These are phyloP conservation scores for Punctoribates punctum DNA, from an alignment of 2,888 invertebrate genomes.

Conservation along the genomic window DNA sequence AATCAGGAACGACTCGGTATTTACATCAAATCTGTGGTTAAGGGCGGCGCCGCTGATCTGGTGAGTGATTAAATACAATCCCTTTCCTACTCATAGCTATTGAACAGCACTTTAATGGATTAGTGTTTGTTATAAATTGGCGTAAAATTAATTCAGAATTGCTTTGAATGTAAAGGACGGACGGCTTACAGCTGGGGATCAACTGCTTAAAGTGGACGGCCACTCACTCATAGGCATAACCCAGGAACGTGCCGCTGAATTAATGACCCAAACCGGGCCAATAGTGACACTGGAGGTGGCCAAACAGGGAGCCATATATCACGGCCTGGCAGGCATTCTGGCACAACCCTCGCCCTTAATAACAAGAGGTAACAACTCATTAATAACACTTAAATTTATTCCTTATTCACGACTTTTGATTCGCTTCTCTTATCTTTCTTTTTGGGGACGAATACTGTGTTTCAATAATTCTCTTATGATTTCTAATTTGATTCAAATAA, in stretches of 20 bases:
- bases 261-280: conserved; percentile 87
- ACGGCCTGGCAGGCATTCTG: conserved; percentile 86
- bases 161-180: conserved; percentile 65
- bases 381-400: background rate
- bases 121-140: background rate
- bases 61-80: conserved; percentile 51
- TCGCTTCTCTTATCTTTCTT: conserved; percentile 28
- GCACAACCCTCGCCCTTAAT: conserved; percentile 84
- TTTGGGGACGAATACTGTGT: background rate
- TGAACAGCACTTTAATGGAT: background rate
- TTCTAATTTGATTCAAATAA: no score
- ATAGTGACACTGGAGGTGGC: conserved; percentile 92
- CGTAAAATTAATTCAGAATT: background rate
- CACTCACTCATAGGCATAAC: conserved; percentile 79
- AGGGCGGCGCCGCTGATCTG: conserved; percentile 61
- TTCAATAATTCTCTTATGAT: no score
- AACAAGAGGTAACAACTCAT: conserved; percentile 62
- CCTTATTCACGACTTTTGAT: conserved; percentile 1
- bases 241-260: conserved; percentile 86
- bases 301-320: conserved; percentile 94
- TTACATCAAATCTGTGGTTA: conserved; percentile 97
- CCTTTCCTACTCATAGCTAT: background rate
- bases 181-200: conserved; percentile 91
- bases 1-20: conserved; percentile 78
- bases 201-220: conserved; percentile 91